These are phyloP conservation scores for Serrognathus titanus DNA, from an alignment of 2,888 invertebrate genomes.

Conservation along the genomic window DNA sequence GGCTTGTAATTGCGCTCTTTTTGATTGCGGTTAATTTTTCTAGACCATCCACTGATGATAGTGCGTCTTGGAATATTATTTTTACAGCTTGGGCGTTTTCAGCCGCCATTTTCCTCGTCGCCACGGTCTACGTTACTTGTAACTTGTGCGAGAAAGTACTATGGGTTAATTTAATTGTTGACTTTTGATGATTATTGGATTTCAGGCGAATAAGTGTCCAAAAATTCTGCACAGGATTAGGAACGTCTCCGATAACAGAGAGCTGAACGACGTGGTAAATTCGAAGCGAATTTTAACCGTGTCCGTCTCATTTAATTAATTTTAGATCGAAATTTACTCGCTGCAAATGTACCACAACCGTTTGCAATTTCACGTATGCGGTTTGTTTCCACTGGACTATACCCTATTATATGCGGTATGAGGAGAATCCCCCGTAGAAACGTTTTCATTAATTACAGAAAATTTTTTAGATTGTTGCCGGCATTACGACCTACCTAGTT, in stretches of 20 bases:
- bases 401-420: slow-evolving; percentile 36
- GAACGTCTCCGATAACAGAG: slow-evolving; percentile 31
- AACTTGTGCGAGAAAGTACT: slow-evolving; percentile 35
- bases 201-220: slow-evolving; percentile 37
- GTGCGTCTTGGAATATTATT: slow-evolving; percentile 16
- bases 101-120: slow-evolving; percentile 32
- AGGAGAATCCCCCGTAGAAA: neutral
- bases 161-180: no score
- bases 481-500: slow-evolving; percentile 37
- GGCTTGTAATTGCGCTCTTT: slow-evolving; percentile 35
- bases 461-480: slow-evolving; percentile 36
- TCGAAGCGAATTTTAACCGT: slow-evolving; percentile 3
- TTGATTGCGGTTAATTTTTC: slow-evolving; percentile 29
- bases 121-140: slow-evolving; percentile 35
- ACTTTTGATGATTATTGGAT: slow-evolving; percentile 10
- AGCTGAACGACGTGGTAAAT: slow-evolving; percentile 35
- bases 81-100: slow-evolving; percentile 36
- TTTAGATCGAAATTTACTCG: slow-evolving; percentile 39
- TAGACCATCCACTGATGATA: slow-evolving; percentile 17
- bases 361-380: slow-evolving; percentile 36
- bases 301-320: slow-evolving; percentile 17
- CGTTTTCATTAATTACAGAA: neutral
- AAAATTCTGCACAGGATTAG: slow-evolving; percentile 37
- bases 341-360: slow-evolving; percentile 40
- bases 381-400: slow-evolving; percentile 38